Evolutionary conservation across 2,888 invertebrate genomes (phyloP), one percentile per base, ranked within the genome.

Genomic region (Apeira syringaria): DNA sequence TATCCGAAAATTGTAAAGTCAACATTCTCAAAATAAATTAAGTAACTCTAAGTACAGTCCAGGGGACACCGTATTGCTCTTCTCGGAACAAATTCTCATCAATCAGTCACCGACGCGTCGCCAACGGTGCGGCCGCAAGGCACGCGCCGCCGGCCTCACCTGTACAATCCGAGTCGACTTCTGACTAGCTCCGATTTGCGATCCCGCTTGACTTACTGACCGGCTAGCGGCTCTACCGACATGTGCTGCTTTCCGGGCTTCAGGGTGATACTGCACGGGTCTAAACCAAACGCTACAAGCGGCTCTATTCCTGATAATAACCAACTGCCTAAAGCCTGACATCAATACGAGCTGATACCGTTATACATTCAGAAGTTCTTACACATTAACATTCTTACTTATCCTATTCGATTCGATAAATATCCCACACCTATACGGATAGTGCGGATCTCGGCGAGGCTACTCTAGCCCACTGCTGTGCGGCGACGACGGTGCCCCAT

Each of bases 41-140:
- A 83, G 77, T 87, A 85, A 83, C 77, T 77, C 84, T 87, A 87
- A 86, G 79, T 86, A 83, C 87, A 88, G 88, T 88, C 86, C 75
- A 80, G 87, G 86, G 86, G 84, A 81, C 76, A 77, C 75, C 73
- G 67, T 79, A 83, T 85, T 84, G 80, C 83, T 84, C 74, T 68
- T 66, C 69, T 74, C 72, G 76, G 79, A 82, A 83, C 74, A 78
- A 78, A 74, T 80, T 76, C 63, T 74, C 46, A 75, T 74, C 78
- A 68, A 74, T 84, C 87, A 89, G 88, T 89, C 87, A 75, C 88
- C 88, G 79, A 77, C 88, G 64, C 85, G 76, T 80, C 46, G 79
- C 68, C 80, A 64, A 56, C 76, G 70, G 60, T 62, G 56, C 58
- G 38, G n/a, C n/a, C 5, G 24, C 24, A 24, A 7, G 2, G 20